A percentile compares a stretch with the other conserved stretches of the same genome.
Evolutionary conservation across 37 sponge, comb jelly and placozoan species (phyloP).

Genomic region (Spongilla lacustris): DNA sequence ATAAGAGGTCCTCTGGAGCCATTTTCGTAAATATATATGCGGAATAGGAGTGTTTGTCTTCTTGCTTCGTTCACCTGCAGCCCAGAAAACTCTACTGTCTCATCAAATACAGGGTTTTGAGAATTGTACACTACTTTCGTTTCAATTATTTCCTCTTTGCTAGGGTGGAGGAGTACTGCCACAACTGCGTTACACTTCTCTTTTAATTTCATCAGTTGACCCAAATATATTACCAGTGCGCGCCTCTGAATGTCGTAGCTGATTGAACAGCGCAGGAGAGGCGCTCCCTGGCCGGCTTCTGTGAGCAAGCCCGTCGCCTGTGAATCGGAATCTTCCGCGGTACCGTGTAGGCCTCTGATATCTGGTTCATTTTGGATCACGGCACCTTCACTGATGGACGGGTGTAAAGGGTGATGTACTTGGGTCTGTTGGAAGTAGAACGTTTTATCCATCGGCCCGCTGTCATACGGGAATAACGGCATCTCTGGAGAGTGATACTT

Average conservation of each 20-base stretch:
- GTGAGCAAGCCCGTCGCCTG: not conserved
- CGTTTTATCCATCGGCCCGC: not conserved
- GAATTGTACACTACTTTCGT: slow-evolving; percentile 27
- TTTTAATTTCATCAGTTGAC: not conserved
- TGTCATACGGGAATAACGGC: not conserved
- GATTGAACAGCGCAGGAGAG: slow-evolving; percentile 49
- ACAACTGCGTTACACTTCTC: slow-evolving; percentile 28
- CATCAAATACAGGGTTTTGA: slow-evolving; percentile 47
- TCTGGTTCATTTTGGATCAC: not conserved
- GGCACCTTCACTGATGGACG: not conserved
- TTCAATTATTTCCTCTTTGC: slow-evolving; percentile 59
- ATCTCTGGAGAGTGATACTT: not conserved
- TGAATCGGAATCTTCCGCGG: not conserved
- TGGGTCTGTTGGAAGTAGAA: not conserved
- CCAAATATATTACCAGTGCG: slow-evolving; percentile 42
- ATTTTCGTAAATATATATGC: slow-evolving; percentile 1
- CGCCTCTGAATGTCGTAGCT: slow-evolving; percentile 63
- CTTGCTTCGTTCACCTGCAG: slow-evolving; percentile 23
- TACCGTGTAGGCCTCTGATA: not conserved
- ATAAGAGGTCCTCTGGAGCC: slow-evolving; percentile 6
- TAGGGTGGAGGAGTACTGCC: slow-evolving; percentile 51
- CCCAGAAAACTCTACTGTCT: slow-evolving; percentile 65
- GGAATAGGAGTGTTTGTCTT: slow-evolving; percentile 23
- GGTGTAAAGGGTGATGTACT: not conserved
- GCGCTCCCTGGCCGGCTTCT: not conserved